These are phyloP conservation scores for Typhlichthys eigenmanni DNA, from an alignment of 2,797 vertebrate genomes.

Conservation along the genomic window DNA sequence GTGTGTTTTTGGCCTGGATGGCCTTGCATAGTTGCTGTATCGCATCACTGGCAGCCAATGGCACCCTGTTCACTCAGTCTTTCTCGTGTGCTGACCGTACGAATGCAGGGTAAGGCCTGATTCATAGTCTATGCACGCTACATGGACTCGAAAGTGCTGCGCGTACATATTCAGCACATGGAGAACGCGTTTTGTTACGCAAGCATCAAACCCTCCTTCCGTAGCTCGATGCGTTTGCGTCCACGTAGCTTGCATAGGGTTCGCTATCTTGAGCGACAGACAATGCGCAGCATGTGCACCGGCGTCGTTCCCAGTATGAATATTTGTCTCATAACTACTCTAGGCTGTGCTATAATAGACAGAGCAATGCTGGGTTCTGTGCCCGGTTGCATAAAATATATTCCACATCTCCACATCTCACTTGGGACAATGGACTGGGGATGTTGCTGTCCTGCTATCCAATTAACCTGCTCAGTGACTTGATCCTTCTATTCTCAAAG, in stretches of 20 bases:
- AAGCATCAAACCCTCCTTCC: too few relatives aligned
- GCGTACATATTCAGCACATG: too few relatives aligned
- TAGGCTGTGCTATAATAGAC: constrained; percentile 7
- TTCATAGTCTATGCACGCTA: background rate
- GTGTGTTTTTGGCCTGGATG: too few relatives aligned
- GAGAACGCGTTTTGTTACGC: too few relatives aligned
- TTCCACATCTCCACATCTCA: background rate
- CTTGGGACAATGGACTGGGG: background rate
- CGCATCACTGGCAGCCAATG: too few relatives aligned
- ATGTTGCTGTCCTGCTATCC: background rate
- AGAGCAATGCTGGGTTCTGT: constrained; percentile 5
- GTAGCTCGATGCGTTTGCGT: too few relatives aligned
- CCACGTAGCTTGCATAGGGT: background rate
- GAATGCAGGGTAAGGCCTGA: background rate
- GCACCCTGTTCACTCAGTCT: too few relatives aligned
- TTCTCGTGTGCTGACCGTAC: too few relatives aligned
- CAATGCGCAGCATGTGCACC: too few relatives aligned
- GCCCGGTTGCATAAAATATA: constrained; percentile 16
- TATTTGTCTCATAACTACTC: constrained; percentile 7
- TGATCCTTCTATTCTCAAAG: background rate
- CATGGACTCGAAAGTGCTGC: too few relatives aligned
- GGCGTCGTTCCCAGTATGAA: constrained; percentile 16
- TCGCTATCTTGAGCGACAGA: constrained; percentile 11
- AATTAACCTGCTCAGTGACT: background rate
- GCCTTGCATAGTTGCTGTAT: too few relatives aligned